Base-by-base conservation (phyloP, 2,888 invertebrate species). In the Himalopsyche japonica region DNA sequence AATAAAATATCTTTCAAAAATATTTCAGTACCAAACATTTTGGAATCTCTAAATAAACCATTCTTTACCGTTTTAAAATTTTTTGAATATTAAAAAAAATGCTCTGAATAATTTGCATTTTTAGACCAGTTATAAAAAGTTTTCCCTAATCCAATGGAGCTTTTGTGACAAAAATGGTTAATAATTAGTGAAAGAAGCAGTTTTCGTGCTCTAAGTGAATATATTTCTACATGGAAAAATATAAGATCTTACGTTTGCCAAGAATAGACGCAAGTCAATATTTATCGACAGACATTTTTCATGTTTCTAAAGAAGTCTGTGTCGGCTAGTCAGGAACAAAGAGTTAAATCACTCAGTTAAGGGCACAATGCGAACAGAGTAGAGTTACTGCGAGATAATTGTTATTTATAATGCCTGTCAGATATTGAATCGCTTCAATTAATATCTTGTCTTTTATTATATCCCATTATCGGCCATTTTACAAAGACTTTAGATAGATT, bases 361-460 rank as follows among this genome's bases (percentile, higher is more conserved):
- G 70, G 30, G 70, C 30, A 70, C 27, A 70, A 70, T 27, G 15
- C 70, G 70, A 70, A 30, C 30, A 27, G 70, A 30, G 70, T 27
- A 30, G 27, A 70, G 70, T 70, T 70, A 70, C 70, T 70, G 70
- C 27, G 30, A 70, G 70, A 70, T 70, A 70, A 70, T 70, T 70
- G 70, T 70, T 70, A 70, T 70, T 70, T 70, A 70, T 70, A 70
- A 70, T 70, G 70, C 70, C 70, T 70, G 70, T 70, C 70, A 70
- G 30, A 70, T 70, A 70, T 70, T 70, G 70, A 70, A 70, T 70
- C 70, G 10, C 70, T 70, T 15, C 70, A 70, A 70, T 70, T 70
- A 70, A 70, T 70, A 70, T 27, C 70, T 27, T 70, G 30, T 70
- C 30, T 27, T 70, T 70, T 70, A 70, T 70, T 70, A 70, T 70